phyloP scores from a whole-genome alignment of 2,888 invertebrate species.

The Nomada fucata region DNA sequence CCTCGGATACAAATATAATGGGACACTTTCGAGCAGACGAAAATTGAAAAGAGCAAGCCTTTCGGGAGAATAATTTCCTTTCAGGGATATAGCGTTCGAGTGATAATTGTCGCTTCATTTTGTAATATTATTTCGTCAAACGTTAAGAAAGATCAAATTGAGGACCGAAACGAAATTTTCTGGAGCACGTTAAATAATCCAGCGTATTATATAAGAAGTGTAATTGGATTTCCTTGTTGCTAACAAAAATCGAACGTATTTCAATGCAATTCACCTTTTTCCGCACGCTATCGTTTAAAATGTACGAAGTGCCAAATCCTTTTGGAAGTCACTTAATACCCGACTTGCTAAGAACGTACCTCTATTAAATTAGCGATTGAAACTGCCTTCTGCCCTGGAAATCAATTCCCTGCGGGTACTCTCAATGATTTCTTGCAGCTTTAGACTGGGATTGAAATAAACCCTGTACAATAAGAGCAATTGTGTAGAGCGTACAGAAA shows the following conservation, averaged over 20 bases:
- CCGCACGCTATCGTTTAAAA: not conserved
- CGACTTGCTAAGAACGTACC: not conserved
- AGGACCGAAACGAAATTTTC: no score
- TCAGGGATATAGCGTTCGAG: no score
- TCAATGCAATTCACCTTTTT: slow-evolving; percentile 22
- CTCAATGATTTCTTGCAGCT: no score
- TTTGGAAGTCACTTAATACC: slow-evolving; percentile 3
- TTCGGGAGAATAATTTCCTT: no score
- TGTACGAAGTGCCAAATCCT: slow-evolving; percentile 14
- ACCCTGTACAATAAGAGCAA: no score
- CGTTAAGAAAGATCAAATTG: no score
- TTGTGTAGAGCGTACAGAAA: no score
- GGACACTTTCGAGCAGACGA: not conserved
- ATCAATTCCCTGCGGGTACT: not conserved
- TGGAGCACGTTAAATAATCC: no score
- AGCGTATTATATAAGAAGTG: not conserved
- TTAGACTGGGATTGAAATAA: no score
- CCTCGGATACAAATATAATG: not conserved
- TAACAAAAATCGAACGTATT: slow-evolving; percentile 10
- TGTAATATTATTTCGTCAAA: no score
- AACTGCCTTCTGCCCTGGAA: not conserved
- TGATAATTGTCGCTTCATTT: no score
- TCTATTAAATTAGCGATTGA: slow-evolving; percentile 5
- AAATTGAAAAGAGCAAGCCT: not conserved
- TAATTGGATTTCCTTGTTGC: not conserved